Evolutionary conservation across 2,888 invertebrate species (phyloP), one percentile per base, ranked within the genome.

Genomic region (Parnassius mnemosyne): DNA sequence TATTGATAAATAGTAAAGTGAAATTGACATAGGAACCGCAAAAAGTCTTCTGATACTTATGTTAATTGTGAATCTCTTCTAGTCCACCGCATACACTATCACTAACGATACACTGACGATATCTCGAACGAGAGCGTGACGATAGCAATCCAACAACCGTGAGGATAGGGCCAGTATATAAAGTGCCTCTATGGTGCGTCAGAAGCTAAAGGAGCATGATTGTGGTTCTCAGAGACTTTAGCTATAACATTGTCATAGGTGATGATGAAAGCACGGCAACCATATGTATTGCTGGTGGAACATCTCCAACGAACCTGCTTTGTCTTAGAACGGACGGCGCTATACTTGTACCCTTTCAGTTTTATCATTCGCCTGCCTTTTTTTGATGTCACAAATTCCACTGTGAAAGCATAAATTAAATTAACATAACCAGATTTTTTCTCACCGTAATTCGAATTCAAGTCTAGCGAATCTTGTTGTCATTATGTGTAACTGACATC

Each of bases 241-340:
- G 71, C n/a, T 5, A 73, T 62, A 11, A 51, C 44, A 41, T 63
- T 57, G 10, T 61, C 46, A 9, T 13, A 9, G 2, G 66, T 66
- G 13, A 61, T 16, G 12, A 66, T 34, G 12, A 34, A 42, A 2
- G 66, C 66, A 7, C 59, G 60, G 46, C 66, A 66, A 7, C 66
- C 66, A 0, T 52, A 56, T 52, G 54, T 65, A 25, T 68, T 62
- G 61, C 84, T 80, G 0, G 84, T 83, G 0, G 85, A 85, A 59
- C 85, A 84, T 3, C 73, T 67, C 85, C 85, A 85, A 10, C 82
- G 67, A 0, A 63, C 58, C 44, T 11, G 60, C 50, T 74, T 79
- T 10, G 7, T 0, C 0, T 68, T 65, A 16, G 55, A 70, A 2
- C 70, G 64, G 0, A 69, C 67, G 0, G 64, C 65, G 51, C 54